Conservation (phyloP, 2,113 vertebrate genomes). For the Tyto alba region DNA sequence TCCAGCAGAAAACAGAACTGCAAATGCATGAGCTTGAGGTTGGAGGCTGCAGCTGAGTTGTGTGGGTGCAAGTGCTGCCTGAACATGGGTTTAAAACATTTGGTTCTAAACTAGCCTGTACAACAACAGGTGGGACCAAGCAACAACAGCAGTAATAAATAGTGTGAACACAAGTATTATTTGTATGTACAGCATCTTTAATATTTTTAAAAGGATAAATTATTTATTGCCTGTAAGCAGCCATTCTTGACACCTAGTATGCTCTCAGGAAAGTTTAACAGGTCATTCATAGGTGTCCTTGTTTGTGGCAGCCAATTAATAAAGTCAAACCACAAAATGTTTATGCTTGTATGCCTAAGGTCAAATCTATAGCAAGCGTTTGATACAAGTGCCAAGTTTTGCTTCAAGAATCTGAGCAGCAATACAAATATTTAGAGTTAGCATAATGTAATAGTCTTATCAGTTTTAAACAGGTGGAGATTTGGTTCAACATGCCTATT, state of each 20-base stretch:
- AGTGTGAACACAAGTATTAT: not conserved
- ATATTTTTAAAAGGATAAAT: not conserved
- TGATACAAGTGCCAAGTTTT: not conserved
- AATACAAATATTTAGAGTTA: not conserved
- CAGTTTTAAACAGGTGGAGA: not conserved
- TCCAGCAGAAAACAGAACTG: not conserved
- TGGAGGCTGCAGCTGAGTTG: not conserved
- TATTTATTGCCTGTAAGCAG: not conserved
- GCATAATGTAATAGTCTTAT: not conserved
- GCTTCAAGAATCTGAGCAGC: not conserved
- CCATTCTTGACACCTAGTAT: not conserved
- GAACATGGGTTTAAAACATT: not conserved
- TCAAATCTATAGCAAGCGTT: not conserved
- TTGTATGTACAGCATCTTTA: not conserved
- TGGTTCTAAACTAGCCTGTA: not conserved
- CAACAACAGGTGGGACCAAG: not conserved
- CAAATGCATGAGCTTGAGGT: not conserved
- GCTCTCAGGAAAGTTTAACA: not conserved
- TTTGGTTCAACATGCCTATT: not conserved
- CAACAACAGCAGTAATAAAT: not conserved
- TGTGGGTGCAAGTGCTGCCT: not conserved
- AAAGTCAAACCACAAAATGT: not conserved
- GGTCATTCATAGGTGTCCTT: not conserved
- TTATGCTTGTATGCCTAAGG: not conserved
- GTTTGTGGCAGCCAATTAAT: not conserved